Conservation (phyloP, 2,113 vertebrate genomes). For the Turdus rufiventris region DNA sequence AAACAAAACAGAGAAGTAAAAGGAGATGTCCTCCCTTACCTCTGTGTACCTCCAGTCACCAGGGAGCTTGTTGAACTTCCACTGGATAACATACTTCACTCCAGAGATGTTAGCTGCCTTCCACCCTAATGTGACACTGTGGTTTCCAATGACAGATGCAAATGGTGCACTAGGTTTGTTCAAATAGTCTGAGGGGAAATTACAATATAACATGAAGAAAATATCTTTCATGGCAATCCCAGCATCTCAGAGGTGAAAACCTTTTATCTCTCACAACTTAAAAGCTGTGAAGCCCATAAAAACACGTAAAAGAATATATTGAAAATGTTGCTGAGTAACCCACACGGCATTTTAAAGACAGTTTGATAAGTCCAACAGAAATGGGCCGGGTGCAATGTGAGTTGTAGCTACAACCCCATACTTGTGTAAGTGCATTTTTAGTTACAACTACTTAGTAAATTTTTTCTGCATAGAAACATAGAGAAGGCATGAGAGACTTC, state of each 20-base stretch:
- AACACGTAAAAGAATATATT: background rate
- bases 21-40: constrained; percentile 37
- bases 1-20: background rate
- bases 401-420: background rate
- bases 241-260: background rate
- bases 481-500: background rate
- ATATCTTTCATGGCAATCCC: background rate
- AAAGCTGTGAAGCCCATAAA: background rate
- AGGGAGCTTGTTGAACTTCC: constrained; percentile 68
- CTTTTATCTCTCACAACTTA: background rate
- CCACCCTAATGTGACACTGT: constrained; percentile 70
- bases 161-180: constrained; percentile 63
- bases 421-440: background rate
- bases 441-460: background rate
- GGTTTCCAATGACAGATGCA: constrained; percentile 66
- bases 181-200: constrained; percentile 46
- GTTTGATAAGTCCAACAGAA: background rate
- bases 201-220: background rate
- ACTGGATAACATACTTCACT: constrained; percentile 74
- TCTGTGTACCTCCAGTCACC: constrained; percentile 75
- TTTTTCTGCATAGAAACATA: background rate
- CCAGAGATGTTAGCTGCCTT: constrained; percentile 67
- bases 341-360: background rate
- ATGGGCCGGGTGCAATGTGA: background rate
- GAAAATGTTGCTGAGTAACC: background rate